Percentiles rank a stretch among this genome's conserved stretches.
Conservation (phyloP, 35 echinoderm and acorn worm species). For the Apostichopus japonicus region DNA sequence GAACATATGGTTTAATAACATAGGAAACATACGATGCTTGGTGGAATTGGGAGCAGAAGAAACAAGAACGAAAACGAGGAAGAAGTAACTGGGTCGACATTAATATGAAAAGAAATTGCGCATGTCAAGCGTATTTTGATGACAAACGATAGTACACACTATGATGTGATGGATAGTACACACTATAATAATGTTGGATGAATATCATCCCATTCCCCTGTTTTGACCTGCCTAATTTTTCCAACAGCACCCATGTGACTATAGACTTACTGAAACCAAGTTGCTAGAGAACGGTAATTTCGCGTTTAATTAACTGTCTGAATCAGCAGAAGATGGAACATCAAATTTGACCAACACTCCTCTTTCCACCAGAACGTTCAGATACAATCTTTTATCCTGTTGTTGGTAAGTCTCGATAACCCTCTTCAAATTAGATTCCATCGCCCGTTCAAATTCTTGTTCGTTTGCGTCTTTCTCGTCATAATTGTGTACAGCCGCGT, state of each 20-base stretch:
- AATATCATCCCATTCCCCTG: no score
- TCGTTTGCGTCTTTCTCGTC: slow-evolving; percentile 9
- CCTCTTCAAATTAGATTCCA: slow-evolving; percentile 32
- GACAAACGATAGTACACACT: neutral
- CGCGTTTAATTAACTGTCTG: no score
- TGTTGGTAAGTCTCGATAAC: slow-evolving; percentile 52
- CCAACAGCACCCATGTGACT: no score
- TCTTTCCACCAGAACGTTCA: slow-evolving; percentile 31
- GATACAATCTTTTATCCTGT: slow-evolving; percentile 23
- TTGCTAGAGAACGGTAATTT: no score
- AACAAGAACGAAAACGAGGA: neutral
- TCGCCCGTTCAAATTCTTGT: slow-evolving; percentile 19
- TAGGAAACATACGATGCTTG: no score
- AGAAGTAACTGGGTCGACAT: neutral
- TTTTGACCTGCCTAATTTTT: no score
- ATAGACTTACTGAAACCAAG: no score
- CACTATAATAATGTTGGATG: no score
- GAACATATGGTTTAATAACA: no score
- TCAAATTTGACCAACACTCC: slow-evolving; percentile 52
- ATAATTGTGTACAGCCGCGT: neutral
- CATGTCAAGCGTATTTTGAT: neutral
- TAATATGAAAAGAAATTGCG: neutral
- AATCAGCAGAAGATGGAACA: neutral
- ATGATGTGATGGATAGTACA: neutral
- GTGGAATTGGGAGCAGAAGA: no score